phyloP scores from a whole-genome alignment of 2,888 invertebrate genomes.

The Eupithecia insigniata region DNA sequence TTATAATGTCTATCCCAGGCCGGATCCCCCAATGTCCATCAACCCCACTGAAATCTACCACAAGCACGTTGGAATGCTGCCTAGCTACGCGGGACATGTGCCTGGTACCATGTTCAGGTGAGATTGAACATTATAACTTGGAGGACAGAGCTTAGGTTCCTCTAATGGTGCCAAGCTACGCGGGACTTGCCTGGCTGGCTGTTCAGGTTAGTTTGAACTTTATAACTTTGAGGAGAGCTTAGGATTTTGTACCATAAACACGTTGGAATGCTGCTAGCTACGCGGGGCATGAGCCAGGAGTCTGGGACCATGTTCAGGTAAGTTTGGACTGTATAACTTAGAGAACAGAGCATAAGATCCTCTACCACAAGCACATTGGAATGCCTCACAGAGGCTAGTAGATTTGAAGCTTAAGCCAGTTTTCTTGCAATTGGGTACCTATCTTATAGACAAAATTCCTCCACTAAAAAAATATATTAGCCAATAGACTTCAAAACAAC shows the following conservation, averaged over 20 bases:
- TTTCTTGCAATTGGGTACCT: neutral
- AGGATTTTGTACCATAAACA: constrained; percentile 87
- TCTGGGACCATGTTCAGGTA: constrained; percentile 87
- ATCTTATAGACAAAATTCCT: neutral
- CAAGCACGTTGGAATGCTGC: constrained; percentile 89
- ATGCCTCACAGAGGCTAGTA: constrained; percentile 71
- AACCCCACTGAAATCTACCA: constrained; percentile 87
- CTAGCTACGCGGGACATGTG: constrained; percentile 91
- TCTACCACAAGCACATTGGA: constrained; percentile 86
- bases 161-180: constrained; percentile 88
- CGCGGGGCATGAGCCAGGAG: constrained; percentile 90
- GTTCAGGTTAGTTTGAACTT: constrained; percentile 83
- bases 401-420: neutral
- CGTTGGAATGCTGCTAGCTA: constrained; percentile 89
- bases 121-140: constrained; percentile 17
- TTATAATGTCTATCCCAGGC: constrained; percentile 55
- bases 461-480: neutral
- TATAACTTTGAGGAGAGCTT: neutral
- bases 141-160: neutral
- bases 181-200: constrained; percentile 90
- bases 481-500: neutral
- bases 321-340: constrained; percentile 17
- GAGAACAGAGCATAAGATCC: neutral
- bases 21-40: constrained; percentile 78
- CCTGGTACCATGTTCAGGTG: constrained; percentile 89